Evolutionary conservation across 1,140 invertebrate genomes (phyloP), one percentile per base, ranked within the genome.

Genomic region (Orussus abietinus): DNA sequence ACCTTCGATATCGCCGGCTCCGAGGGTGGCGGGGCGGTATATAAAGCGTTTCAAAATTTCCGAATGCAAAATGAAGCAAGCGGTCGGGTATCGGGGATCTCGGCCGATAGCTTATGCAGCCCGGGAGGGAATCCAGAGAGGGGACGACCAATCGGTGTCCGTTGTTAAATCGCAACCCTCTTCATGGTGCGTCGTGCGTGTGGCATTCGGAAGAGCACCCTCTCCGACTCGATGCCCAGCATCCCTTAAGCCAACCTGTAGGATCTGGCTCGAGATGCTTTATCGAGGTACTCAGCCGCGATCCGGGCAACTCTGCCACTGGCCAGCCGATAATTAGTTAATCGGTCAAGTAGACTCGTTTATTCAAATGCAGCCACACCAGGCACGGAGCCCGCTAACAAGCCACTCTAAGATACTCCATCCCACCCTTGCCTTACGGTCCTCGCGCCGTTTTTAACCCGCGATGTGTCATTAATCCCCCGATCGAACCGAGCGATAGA

Each of bases 401-500:
- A 59, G 53, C 52, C 11, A 17, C 17, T 9, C 13, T 12, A 20
- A 25, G 20, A 35, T 42, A 31, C 15, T 48, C 32, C 44, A 41
- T 22, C 40, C 18, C 38, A 22, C 34, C 45, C 45, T 47, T 36
- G 42, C 30, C 20, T 51, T 31, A 30, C 51, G 41, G 45, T 55
- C 40, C 30, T 37, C 15, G 25, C 29, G 18, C 55, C 48, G 50
- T 59, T 62, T 51, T 58, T 46, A 20, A 45, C 46, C 42, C 34
- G n/a, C n/a, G n/a, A n/a, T n/a, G n/a, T 38, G 36, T 29, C 54
- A 61, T 64, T 61, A 63, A 62, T 64, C 54, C 49, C 54, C 56
- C 49, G 60, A 63, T 63, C 57, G 51, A 59, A 45, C 38, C 36
- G 35, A 28, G 33, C 35, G 62, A 64, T 64, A 64, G 62, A 43